Conservation (phyloP, 2,888 invertebrate genomes). For the Orchesella flavescens region DNA sequence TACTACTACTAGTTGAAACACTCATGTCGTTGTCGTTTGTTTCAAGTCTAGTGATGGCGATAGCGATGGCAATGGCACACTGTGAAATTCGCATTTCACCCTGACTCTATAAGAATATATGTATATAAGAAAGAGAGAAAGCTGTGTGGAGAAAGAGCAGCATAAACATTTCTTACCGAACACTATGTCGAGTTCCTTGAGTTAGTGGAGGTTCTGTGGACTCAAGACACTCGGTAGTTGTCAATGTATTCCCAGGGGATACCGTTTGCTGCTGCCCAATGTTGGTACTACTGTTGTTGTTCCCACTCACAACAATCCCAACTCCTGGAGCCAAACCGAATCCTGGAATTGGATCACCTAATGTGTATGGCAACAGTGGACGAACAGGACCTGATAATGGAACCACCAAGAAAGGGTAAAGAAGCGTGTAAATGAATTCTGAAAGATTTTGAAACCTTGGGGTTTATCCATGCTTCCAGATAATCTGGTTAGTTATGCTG, state of each 20-base stretch:
- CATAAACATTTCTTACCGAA: conserved; percentile 67
- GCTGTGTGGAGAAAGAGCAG: conserved; percentile 40
- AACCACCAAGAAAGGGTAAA: neutral
- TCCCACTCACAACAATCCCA: conserved; percentile 62
- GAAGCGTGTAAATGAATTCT: conserved; percentile 55
- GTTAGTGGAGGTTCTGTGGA: conserved; percentile 70
- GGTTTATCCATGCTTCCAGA: conserved; percentile 29
- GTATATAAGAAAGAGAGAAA: conserved; percentile 27
- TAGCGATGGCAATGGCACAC: too few relatives aligned
- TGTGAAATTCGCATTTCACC: too few relatives aligned
- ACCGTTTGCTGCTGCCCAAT: conserved; percentile 64
- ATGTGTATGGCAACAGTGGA: conserved; percentile 68
- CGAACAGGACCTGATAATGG: conserved; percentile 68
- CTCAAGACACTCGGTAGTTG: conserved; percentile 72
- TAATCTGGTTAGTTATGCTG: conserved; percentile 54
- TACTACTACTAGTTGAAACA: neutral
- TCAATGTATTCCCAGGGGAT: conserved; percentile 69
- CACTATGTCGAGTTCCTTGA: conserved; percentile 71
- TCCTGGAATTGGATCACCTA: conserved; percentile 67
- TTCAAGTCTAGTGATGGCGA: neutral
- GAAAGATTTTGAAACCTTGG: conserved; percentile 8
- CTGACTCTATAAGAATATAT: conserved; percentile 3
- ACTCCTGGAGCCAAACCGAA: conserved; percentile 66
- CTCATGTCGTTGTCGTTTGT: neutral
- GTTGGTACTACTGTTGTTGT: conserved; percentile 50